Percentiles rank a stretch among this genome's conserved stretches.
Conservation (phyloP, 2,797 vertebrate species). For the Lagodon rhomboides region DNA sequence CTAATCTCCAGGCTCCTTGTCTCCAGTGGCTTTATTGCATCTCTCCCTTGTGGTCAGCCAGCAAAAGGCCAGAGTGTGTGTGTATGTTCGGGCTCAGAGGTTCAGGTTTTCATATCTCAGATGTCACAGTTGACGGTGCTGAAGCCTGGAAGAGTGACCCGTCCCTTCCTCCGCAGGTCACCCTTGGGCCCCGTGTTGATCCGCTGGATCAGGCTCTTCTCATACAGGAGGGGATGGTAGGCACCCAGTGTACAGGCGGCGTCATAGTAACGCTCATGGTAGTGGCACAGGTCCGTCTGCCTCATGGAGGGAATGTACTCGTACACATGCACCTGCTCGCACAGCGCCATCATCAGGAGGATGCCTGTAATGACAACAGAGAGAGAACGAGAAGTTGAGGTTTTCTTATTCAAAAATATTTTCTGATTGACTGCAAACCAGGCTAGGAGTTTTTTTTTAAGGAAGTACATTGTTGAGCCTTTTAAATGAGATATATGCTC, state of each 20-base stretch:
- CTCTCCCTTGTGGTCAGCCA: conserved; percentile 63
- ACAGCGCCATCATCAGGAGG: conserved; percentile 97
- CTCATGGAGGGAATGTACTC: conserved; percentile 97
- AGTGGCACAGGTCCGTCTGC: conserved; percentile 97
- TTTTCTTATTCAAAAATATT: background rate
- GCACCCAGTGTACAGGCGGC: conserved; percentile 96
- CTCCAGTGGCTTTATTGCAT: conserved; percentile 78
- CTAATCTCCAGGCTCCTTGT: conserved; percentile 61
- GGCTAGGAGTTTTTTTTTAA: background rate
- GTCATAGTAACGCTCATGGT: conserved; percentile 96
- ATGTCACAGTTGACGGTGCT: conserved; percentile 88
- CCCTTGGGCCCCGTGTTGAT: conserved; percentile 90
- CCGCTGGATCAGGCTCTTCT: conserved; percentile 95
- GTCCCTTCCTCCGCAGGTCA: conserved; percentile 92
- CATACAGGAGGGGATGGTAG: conserved; percentile 97
- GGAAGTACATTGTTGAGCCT: too few relatives aligned
- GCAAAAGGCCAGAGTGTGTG: conserved; percentile 45
- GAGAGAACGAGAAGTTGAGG: background rate
- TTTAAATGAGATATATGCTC: too few relatives aligned
- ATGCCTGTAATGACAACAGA: conserved; percentile 87
- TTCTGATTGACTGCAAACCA: background rate
- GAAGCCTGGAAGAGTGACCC: conserved; percentile 93
- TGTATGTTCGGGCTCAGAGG: conserved; percentile 29
- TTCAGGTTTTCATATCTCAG: conserved; percentile 65
- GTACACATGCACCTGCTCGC: conserved; percentile 93